These are phyloP conservation scores for Clinocottus analis DNA, from an alignment of 2,113 vertebrate genomes.

Conservation along the genomic window DNA sequence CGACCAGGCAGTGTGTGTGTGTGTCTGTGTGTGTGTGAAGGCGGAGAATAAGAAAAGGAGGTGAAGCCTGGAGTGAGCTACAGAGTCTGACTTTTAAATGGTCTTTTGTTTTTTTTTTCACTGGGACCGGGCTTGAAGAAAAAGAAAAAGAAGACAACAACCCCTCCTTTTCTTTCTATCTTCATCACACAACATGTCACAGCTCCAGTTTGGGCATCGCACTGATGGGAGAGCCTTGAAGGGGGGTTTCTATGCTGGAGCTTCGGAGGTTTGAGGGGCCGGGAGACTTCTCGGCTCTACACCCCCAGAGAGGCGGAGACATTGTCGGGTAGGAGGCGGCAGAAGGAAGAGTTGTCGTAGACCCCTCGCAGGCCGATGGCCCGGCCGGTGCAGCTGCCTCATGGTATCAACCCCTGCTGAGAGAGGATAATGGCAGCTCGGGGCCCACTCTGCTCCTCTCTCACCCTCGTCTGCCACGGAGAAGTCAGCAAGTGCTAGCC, in stretches of 20 bases:
- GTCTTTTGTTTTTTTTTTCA: conserved; percentile 10
- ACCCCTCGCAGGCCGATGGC: conserved; percentile 51
- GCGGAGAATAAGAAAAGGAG: conserved; percentile 25
- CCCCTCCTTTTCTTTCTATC: neutral
- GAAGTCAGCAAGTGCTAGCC: conserved; percentile 57
- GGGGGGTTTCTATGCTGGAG: conserved; percentile 53
- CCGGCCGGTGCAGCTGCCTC: conserved; percentile 41
- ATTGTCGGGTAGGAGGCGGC: conserved; percentile 72
- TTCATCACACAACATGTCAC: conserved; percentile 19
- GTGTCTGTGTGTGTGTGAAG: conserved; percentile 27
- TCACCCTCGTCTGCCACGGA: conserved; percentile 38
- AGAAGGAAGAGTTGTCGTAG: conserved; percentile 64
- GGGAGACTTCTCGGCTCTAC: conserved; percentile 59
- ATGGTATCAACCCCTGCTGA: conserved; percentile 42
- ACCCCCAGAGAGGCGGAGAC: conserved; percentile 67
- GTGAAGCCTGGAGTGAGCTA: conserved; percentile 47
- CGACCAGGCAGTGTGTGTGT: conserved; percentile 7
- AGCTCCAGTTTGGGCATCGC: conserved; percentile 25
- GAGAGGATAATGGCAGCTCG: conserved; percentile 70
- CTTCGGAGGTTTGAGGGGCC: conserved; percentile 51
- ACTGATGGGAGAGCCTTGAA: conserved; percentile 29
- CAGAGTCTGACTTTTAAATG: conserved; percentile 41
- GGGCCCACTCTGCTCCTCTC: conserved; percentile 54
- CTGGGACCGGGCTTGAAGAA: conserved; percentile 16
- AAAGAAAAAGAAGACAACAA: neutral